phyloP scores from a whole-genome alignment of 2,113 vertebrate genomes.

The Arizona elegans region DNA sequence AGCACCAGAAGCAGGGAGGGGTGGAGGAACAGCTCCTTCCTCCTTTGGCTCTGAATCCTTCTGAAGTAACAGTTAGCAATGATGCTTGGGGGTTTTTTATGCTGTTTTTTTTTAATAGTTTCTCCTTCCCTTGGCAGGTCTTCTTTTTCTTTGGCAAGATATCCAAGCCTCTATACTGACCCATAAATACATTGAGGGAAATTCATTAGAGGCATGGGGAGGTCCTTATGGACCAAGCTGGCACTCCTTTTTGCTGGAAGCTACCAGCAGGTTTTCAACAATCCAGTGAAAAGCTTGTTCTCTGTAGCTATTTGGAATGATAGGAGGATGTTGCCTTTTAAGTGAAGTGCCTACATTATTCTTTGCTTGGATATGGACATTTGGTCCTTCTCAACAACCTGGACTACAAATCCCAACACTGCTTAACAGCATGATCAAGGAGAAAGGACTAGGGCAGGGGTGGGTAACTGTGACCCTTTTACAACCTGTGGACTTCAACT shows the following conservation, averaged over 20 bases:
- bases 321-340: neutral
- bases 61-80: neutral
- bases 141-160: slow-evolving; percentile 11
- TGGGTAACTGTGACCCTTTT: too few relatives aligned
- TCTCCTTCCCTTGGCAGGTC: neutral
- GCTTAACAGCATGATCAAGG: neutral
- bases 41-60: neutral
- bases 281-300: neutral
- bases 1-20: too few relatives aligned
- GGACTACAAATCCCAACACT: neutral
- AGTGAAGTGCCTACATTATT: neutral
- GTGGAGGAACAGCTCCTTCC: neutral
- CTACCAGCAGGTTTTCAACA: neutral
- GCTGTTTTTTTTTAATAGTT: neutral
- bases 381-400: neutral
- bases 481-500: too few relatives aligned
- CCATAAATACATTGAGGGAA: neutral
- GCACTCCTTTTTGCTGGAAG: neutral
- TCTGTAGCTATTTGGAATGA: neutral
- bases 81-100: neutral
- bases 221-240: neutral
- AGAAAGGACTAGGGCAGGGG: neutral
- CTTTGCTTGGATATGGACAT: neutral
- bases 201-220: neutral
- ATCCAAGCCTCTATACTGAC: neutral